Percentiles rank a stretch among this genome's conserved stretches.
Conservation (phyloP, 1,140 invertebrate genomes). For the Panulirus ornatus region DNA sequence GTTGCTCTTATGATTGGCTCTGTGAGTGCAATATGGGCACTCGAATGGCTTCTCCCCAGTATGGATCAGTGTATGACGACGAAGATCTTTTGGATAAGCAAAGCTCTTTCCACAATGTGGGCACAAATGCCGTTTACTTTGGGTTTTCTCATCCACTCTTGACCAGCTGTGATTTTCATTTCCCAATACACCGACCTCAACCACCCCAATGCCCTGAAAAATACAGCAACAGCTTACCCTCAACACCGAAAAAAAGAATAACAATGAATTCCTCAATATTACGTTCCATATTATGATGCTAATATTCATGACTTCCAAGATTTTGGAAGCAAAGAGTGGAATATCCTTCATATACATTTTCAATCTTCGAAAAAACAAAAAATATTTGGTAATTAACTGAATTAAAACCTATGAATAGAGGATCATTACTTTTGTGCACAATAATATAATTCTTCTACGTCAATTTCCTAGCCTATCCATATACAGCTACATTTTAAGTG, state of each 20-base stretch:
- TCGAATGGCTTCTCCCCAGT: conserved; percentile 9
- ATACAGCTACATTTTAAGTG: no score
- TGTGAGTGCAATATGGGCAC: conserved; percentile 31
- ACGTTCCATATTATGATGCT: background rate
- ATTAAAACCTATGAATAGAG: background rate
- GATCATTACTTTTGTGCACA: no score
- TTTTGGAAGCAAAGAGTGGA: no score
- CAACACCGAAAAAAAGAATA: background rate
- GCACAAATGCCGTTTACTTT: conserved; percentile 26
- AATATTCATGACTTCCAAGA: background rate
- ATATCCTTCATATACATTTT: no score
- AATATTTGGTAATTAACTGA: background rate
- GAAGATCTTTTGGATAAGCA: conserved; percentile 27
- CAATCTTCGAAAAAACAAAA: background rate
- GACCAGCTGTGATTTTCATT: conserved; percentile 11
- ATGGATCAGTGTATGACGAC: conserved; percentile 8
- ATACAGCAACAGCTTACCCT: conserved; percentile 31
- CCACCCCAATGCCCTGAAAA: conserved; percentile 39
- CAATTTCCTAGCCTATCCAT: no score
- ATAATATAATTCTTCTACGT: no score
- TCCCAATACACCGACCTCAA: conserved; percentile 24
- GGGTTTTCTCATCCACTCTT: conserved; percentile 8
- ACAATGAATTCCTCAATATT: background rate
- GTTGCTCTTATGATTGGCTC: conserved; percentile 40
- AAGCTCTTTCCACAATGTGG: conserved; percentile 27